A percentile compares a stretch with the other conserved stretches of the same genome.
Conservation (phyloP, 2,797 vertebrate species). For the Pipistrellus pygmaeus region DNA sequence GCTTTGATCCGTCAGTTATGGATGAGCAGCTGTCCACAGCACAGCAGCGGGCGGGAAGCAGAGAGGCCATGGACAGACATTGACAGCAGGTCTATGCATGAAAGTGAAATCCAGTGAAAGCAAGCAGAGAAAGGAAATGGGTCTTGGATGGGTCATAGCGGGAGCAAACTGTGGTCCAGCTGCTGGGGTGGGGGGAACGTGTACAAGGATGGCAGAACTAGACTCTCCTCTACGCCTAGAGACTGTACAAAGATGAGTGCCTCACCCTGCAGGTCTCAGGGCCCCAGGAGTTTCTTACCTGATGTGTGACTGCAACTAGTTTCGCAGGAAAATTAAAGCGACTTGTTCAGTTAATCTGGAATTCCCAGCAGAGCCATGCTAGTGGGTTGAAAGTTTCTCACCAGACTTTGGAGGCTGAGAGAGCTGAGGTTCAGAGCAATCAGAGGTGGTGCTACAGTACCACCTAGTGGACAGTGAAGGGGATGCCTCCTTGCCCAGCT, state of each 20-base stretch:
- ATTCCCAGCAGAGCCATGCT: conserved; percentile 58
- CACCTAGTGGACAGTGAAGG: conserved; percentile 65
- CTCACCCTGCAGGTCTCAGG: not conserved
- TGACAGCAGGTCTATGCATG: not conserved
- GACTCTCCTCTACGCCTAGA: not conserved
- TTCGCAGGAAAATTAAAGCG: conserved; percentile 81
- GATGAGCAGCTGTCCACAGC: rapidly evolving
- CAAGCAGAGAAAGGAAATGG: not conserved
- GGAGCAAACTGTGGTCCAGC: not conserved
- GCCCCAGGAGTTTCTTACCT: conserved; percentile 32
- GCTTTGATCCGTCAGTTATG: not conserved
- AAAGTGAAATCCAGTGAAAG: not conserved
- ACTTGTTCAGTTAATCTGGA: conserved; percentile 77
- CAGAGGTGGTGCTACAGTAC: conserved; percentile 62
- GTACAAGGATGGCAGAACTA: rapidly evolving
- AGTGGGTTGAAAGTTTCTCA: conserved; percentile 33
- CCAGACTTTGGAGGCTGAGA: not conserved
- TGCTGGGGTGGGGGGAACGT: not conserved
- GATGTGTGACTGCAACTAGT: conserved; percentile 70
- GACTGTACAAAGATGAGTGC: not conserved
- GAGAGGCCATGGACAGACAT: not conserved
- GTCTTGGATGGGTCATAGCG: not conserved
- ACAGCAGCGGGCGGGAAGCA: not conserved
- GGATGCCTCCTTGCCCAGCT: not conserved
- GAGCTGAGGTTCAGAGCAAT: not conserved